These are phyloP conservation scores for Drosophila seguyi DNA, from an alignment of 1,140 invertebrate genomes.

Conservation along the genomic window DNA sequence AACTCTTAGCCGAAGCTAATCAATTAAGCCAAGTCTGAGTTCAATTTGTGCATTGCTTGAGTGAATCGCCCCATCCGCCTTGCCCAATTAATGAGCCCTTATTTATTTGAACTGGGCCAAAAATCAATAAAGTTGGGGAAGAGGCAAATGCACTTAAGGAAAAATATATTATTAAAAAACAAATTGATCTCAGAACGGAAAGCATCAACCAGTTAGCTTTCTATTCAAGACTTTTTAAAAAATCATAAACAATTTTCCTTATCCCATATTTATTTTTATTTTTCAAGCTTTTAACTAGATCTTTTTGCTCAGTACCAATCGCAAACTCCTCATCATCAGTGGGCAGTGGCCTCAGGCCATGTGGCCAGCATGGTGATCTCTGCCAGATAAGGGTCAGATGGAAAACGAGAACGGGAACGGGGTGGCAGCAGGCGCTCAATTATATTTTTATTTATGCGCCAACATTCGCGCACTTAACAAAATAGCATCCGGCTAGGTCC, in stretches of 20 bases:
- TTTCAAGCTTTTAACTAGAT: background rate
- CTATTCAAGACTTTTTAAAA: background rate
- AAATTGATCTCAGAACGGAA: background rate
- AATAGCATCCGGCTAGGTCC: conserved; percentile 48
- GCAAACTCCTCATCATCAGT: conserved; percentile 22
- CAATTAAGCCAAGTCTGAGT: conserved; percentile 60
- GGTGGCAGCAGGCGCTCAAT: conserved; percentile 51
- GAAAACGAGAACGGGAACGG: background rate
- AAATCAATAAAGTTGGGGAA: conserved; percentile 59
- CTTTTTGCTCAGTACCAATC: conserved; percentile 2
- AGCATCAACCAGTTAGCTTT: background rate
- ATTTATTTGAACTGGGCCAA: conserved; percentile 62
- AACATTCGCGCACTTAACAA: conserved; percentile 79
- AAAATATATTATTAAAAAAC: background rate
- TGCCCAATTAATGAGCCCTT: conserved; percentile 71
- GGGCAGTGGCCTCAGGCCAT: conserved; percentile 32
- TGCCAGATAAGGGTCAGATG: conserved; percentile 2
- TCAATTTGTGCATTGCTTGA: conserved; percentile 39
- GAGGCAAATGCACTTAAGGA: background rate
- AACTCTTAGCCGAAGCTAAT: conserved; percentile 48
- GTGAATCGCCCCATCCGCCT: conserved; percentile 29
- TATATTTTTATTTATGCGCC: conserved; percentile 82
- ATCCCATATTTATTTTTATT: background rate
- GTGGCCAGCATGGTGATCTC: conserved; percentile 31
- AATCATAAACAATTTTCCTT: background rate